Evolutionary conservation across 2,888 invertebrate species (phyloP).

Genomic region (Lamellibrachia satsuma): DNA sequence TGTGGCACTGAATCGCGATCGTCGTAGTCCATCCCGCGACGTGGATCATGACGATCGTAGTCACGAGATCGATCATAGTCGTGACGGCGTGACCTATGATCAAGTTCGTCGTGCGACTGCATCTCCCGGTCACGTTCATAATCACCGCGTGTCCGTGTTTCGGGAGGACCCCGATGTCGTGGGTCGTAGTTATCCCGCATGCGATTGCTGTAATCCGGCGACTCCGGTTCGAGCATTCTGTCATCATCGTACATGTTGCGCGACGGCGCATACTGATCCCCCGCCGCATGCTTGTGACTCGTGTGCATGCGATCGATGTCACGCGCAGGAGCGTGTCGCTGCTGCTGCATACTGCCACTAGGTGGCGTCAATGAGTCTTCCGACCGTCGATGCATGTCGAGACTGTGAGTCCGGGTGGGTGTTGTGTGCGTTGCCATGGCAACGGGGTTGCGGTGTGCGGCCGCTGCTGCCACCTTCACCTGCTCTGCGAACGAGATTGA

Average conservation of each 20-base stretch:
- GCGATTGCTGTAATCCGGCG: background rate
- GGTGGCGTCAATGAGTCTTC: conserved; percentile 14
- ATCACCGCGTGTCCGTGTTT: conserved; percentile 34
- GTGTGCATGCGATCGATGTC: conserved; percentile 21
- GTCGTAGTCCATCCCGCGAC: background rate
- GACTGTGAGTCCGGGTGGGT: conserved; percentile 14
- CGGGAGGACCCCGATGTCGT: conserved; percentile 28
- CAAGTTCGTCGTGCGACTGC: conserved; percentile 98
- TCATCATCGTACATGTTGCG: conserved; percentile 7
- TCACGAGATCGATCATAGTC: conserved; percentile 21
- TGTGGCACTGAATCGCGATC: conserved; percentile 7
- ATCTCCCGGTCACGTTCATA: conserved; percentile 75
- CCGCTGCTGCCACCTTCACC: background rate
- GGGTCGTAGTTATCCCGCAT: conserved; percentile 34
- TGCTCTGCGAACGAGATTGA: conserved; percentile 34
- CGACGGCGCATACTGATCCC: conserved; percentile 17
- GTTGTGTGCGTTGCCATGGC: background rate
- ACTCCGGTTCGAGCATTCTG: background rate
- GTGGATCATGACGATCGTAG: background rate
- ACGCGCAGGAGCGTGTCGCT: conserved; percentile 24
- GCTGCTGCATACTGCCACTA: conserved; percentile 20
- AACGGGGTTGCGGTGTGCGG: conserved; percentile 1
- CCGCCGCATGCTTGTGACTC: conserved; percentile 21
- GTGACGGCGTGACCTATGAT: conserved; percentile 21
- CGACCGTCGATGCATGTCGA: conserved; percentile 22